Conservation (phyloP, 1,140 invertebrate species). For the Vollenhovia emeryi region DNA sequence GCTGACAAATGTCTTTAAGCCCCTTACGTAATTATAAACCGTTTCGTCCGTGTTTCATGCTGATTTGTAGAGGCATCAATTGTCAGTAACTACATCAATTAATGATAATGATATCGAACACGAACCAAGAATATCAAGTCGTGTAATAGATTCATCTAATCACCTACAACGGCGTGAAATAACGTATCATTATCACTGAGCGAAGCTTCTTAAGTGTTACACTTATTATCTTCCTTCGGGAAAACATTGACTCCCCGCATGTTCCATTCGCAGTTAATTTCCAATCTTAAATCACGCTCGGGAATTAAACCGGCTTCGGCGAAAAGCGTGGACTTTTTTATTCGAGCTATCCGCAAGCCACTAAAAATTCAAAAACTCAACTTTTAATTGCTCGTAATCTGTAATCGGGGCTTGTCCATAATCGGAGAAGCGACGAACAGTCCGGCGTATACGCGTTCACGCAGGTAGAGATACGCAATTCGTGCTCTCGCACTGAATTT, state of each 20-base stretch:
- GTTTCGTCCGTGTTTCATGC: background rate
- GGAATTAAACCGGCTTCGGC: background rate
- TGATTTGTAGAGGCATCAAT: constrained; percentile 5
- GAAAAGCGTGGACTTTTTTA: background rate
- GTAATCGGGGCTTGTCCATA: background rate
- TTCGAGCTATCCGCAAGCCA: background rate
- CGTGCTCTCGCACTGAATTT: constrained; percentile 75
- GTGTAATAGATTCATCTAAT: background rate
- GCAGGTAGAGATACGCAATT: constrained; percentile 51
- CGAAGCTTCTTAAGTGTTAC: background rate
- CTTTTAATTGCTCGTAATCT: background rate
- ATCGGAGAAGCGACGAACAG: background rate
- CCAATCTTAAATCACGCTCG: constrained; percentile 4
- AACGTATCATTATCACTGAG: background rate
- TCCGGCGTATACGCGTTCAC: background rate
- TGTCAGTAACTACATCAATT: constrained; percentile 8
- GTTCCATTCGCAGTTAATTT: background rate
- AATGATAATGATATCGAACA: constrained; percentile 8
- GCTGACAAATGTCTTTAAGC: constrained; percentile 11
- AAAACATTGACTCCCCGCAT: background rate
- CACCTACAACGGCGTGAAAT: background rate
- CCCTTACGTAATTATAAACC: background rate
- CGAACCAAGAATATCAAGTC: background rate
- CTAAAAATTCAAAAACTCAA: background rate
- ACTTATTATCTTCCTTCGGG: background rate